Conservation (phyloP, 2,888 invertebrate genomes). For the Alsophila aescularia region DNA sequence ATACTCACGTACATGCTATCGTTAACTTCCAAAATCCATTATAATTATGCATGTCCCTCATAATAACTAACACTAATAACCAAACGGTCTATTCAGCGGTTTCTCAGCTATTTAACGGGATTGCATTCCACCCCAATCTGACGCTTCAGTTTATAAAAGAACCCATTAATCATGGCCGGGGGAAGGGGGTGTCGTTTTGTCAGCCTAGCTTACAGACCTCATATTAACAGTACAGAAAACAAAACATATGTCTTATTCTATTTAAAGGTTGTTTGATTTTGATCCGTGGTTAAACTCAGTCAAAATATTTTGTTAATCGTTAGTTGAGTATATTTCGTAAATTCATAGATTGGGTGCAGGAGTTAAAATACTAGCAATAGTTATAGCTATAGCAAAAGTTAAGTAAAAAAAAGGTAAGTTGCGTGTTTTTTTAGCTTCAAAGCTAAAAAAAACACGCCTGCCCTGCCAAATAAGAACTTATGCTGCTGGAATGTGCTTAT, state of each 20-base stretch:
- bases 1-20: too few species aligned
- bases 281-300: too few species aligned
- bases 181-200: constrained; percentile 53
- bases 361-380: too few species aligned
- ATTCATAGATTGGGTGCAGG: too few species aligned
- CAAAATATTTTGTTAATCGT: too few species aligned
- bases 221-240: constrained; percentile 44
- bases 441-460: too few species aligned
- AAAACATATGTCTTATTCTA: neutral
- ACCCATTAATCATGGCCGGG: constrained; percentile 64
- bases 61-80: neutral
- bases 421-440: too few species aligned
- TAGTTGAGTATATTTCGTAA: too few species aligned
- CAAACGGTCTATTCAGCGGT: constrained; percentile 41
- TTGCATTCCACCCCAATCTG: constrained; percentile 55
- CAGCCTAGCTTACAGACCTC: constrained; percentile 50
- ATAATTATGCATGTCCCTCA: constrained; percentile 41
- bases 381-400: too few species aligned
- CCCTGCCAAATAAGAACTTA: too few species aligned
- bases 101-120: constrained; percentile 57
- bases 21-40: constrained; percentile 31
- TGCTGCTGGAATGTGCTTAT: too few species aligned
- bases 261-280: neutral
- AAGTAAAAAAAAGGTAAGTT: too few species aligned
- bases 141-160: constrained; percentile 60